Percentiles rank a stretch among this genome's conserved stretches.
phyloP scores from a whole-genome alignment of 92 coral and sea anemone genomes.

The Palythoa grandis region DNA sequence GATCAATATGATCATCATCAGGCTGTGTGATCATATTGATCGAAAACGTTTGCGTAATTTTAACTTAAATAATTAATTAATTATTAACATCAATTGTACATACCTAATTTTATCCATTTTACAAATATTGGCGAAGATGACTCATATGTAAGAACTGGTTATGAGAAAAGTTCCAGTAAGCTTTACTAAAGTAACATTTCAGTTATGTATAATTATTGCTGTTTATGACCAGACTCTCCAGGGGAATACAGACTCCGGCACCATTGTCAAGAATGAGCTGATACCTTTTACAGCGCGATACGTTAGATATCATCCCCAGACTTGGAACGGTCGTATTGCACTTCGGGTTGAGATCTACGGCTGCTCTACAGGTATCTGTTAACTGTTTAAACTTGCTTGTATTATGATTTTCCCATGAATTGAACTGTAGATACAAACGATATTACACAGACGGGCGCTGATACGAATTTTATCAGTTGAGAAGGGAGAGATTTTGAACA shows the following conservation, averaged over 20 bases:
- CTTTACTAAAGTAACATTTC: not conserved
- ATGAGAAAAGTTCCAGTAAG: not conserved
- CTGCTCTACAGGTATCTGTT: constrained; percentile 59
- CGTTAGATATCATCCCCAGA: constrained; percentile 70
- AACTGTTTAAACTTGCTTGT: not conserved
- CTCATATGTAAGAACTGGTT: too few species aligned
- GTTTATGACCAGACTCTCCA: constrained; percentile 62
- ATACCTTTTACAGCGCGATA: constrained; percentile 62
- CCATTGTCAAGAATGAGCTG: constrained; percentile 67
- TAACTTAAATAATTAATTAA: too few species aligned
- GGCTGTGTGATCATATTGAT: too few species aligned
- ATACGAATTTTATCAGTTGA: not conserved
- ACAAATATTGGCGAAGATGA: too few species aligned
- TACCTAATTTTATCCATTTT: too few species aligned
- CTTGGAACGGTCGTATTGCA: constrained; percentile 77
- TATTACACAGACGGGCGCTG: not conserved
- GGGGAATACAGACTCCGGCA: constrained; percentile 74
- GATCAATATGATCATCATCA: too few species aligned
- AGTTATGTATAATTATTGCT: not conserved
- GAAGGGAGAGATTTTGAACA: too few species aligned
- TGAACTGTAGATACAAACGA: not conserved
- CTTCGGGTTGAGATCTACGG: constrained; percentile 81
- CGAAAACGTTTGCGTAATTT: too few species aligned
- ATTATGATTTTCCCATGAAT: not conserved
- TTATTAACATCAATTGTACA: too few species aligned